Conservation (phyloP, 2,113 vertebrate genomes). For the Athene noctua region DNA sequence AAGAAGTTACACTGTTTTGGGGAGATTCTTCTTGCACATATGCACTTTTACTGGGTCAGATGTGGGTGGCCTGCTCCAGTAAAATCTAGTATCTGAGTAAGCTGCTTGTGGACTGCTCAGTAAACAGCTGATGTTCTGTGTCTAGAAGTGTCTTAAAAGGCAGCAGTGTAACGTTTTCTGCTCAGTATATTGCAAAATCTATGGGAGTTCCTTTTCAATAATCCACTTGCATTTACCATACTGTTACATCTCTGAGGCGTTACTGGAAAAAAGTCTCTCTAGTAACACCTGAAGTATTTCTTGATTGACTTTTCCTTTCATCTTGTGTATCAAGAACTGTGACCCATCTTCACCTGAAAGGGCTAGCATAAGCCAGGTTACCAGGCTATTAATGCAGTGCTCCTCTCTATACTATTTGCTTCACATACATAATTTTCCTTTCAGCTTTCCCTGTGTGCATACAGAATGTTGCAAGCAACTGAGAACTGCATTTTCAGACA, state of each 20-base stretch:
- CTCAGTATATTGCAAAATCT: neutral
- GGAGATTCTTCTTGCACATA: neutral
- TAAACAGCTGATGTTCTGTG: slow-evolving; percentile 14
- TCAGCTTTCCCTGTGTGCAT: fast-evolving
- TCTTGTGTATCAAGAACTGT: neutral
- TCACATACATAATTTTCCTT: neutral
- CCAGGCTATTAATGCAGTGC: neutral
- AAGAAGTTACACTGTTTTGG: neutral
- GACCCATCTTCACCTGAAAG: neutral
- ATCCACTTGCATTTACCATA: neutral
- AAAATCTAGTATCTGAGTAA: neutral
- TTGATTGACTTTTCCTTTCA: neutral
- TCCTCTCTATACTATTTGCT: neutral
- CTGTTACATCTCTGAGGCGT: neutral
- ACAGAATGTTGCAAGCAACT: neutral
- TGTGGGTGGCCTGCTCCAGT: neutral
- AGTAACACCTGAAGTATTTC: neutral
- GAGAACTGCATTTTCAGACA: neutral
- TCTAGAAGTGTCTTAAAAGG: neutral
- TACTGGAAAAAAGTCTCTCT: neutral
- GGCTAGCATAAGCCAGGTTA: neutral
- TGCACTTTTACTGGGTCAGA: neutral
- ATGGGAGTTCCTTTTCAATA: neutral
- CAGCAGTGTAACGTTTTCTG: neutral
- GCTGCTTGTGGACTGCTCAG: neutral